Evolutionary conservation across 2,113 vertebrate genomes (phyloP).

Genomic region (Alexandromys fortis): DNA sequence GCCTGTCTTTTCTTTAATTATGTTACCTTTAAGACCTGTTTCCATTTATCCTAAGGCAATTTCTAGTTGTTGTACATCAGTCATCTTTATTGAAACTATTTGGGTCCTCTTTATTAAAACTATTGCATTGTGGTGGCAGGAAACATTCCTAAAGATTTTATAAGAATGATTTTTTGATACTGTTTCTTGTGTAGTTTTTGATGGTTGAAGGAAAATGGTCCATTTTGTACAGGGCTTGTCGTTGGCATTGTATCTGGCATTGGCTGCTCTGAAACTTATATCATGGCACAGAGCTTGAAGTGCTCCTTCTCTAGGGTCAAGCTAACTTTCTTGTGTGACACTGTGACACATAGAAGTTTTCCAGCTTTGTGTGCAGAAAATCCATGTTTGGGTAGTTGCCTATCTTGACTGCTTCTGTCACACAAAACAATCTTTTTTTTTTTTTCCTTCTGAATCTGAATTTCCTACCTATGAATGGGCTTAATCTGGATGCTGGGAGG

Average conservation of each 20-base stretch:
- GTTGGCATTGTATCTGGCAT: neutral
- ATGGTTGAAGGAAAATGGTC: neutral
- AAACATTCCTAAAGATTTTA: neutral
- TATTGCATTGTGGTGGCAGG: neutral
- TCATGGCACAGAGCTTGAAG: neutral
- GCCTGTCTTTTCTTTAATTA: neutral
- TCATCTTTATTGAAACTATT: neutral
- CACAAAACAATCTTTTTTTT: neutral
- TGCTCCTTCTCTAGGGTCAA: too few relatives aligned
- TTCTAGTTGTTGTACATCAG: neutral
- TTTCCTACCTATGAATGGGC: neutral
- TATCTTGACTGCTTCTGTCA: neutral
- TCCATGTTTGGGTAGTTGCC: too few relatives aligned
- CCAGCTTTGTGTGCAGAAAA: neutral
- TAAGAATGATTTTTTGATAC: neutral
- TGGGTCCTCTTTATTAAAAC: neutral
- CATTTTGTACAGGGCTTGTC: neutral
- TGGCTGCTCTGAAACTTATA: neutral
- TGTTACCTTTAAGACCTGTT: neutral
- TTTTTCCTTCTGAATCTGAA: neutral
- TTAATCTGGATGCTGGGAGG: neutral
- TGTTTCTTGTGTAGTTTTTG: neutral
- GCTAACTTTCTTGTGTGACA: fast-evolving
- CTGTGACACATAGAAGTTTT: fast-evolving
- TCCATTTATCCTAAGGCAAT: neutral